Evolutionary conservation across 30 jellyfish, hydroid and myxozoan genomes (phyloP).

Genomic region (Aurelia aurita): DNA sequence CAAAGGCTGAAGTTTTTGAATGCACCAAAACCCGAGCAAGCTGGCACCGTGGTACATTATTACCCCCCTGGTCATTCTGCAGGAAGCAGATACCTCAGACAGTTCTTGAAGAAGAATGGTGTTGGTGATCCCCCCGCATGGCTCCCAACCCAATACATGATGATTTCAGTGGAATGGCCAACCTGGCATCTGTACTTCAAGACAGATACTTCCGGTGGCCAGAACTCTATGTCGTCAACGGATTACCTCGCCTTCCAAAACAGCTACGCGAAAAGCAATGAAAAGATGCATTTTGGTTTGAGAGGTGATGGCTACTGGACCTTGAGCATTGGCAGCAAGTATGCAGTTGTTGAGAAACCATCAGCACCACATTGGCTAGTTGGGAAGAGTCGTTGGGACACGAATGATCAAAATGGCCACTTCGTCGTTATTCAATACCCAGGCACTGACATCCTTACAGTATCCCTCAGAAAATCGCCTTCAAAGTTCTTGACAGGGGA

Average conservation of each 20-base stretch:
- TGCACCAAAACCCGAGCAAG: constrained; percentile 18
- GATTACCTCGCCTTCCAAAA: not conserved
- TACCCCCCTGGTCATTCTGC: constrained; percentile 4
- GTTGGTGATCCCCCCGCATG: not conserved
- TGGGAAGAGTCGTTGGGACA: not conserved
- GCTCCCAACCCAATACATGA: not conserved
- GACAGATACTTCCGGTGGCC: constrained; percentile 1
- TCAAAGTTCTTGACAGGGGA: constrained; percentile 10
- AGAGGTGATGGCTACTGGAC: constrained; percentile 8
- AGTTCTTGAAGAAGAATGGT: not conserved
- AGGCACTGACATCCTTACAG: constrained; percentile 15
- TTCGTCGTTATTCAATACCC: constrained; percentile 11
- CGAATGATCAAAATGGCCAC: constrained; percentile 2
- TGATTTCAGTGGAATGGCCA: constrained; percentile 16
- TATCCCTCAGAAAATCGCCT: constrained; percentile 7
- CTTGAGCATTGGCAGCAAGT: not conserved
- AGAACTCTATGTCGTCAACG: not conserved
- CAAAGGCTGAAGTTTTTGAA: not conserved
- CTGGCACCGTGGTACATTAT: constrained; percentile 6
- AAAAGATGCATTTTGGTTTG: not conserved
- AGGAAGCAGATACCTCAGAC: not conserved
- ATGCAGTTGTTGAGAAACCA: constrained; percentile 1
- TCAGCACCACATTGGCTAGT: not conserved
- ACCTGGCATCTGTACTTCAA: not conserved
- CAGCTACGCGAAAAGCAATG: not conserved